Percentiles rank a stretch among this genome's conserved stretches.
These are phyloP conservation scores for Xiphias gladius DNA, from an alignment of 2,113 vertebrate genomes.

Conservation along the genomic window DNA sequence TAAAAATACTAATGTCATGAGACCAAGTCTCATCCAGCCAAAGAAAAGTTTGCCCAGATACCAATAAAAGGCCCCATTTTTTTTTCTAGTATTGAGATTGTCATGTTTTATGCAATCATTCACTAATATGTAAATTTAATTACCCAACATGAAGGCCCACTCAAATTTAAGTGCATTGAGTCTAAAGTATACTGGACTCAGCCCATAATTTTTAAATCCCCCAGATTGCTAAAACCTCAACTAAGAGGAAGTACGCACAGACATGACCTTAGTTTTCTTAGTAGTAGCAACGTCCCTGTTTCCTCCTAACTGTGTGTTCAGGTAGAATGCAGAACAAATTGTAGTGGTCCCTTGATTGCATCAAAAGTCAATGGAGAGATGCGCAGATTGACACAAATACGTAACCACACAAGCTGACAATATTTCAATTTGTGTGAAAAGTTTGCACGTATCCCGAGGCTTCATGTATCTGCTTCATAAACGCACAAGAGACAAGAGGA, in stretches of 20 bases:
- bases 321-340: background rate
- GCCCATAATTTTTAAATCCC: background rate
- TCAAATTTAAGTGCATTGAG: background rate
- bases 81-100: background rate
- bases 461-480: background rate
- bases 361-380: background rate
- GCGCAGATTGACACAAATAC: background rate
- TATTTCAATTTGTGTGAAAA: background rate
- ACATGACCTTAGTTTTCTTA: constrained; percentile 7
- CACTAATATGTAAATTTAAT: background rate
- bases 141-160: background rate
- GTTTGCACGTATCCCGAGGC: background rate
- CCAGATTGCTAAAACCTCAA: background rate
- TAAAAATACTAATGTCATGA: background rate
- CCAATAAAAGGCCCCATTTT: background rate
- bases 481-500: background rate
- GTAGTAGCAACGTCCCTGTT: background rate
- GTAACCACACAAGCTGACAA: background rate
- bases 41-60: background rate
- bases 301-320: background rate
- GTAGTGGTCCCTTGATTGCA: background rate
- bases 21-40: background rate
- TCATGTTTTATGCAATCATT: constrained; percentile 18
- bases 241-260: background rate
- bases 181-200: background rate